phyloP scores from a whole-genome alignment of 2,888 invertebrate genomes.

The Gymnoscelis rufifasciata region DNA sequence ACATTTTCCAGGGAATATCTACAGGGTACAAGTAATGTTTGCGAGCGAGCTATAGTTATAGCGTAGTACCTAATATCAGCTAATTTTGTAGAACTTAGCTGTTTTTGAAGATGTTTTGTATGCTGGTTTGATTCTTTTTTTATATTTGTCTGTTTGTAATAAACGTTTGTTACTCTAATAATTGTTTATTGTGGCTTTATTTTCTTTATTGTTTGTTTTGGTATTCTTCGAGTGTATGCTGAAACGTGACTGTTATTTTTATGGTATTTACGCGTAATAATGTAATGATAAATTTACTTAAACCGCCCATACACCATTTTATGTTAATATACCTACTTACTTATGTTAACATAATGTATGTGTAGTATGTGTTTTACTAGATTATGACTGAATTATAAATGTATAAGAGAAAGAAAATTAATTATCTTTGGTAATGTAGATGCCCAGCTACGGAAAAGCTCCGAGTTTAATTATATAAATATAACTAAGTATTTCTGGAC shows the following conservation, averaged over 20 bases:
- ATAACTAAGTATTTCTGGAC: too few relatives aligned
- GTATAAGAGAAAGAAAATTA: too few relatives aligned
- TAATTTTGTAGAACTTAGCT: slow-evolving; percentile 66
- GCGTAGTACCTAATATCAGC: slow-evolving; percentile 56
- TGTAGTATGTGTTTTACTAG: too few relatives aligned
- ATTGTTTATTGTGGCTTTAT: not conserved
- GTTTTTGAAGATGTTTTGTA: slow-evolving; percentile 26
- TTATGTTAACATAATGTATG: too few relatives aligned
- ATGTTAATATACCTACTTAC: too few relatives aligned
- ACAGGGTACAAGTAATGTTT: slow-evolving; percentile 73
- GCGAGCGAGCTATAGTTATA: slow-evolving; percentile 51
- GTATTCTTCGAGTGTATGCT: not conserved
- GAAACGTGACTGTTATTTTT: not conserved
- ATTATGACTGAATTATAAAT: too few relatives aligned
- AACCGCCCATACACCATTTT: too few relatives aligned
- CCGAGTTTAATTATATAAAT: too few relatives aligned
- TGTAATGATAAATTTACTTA: not conserved
- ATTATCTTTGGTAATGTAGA: too few relatives aligned
- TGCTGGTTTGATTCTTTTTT: slow-evolving; percentile 10
- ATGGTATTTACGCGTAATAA: not conserved
- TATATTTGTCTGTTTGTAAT: not conserved
- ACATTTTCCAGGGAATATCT: slow-evolving; percentile 76
- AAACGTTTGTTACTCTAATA: not conserved
- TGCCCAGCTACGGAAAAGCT: too few relatives aligned
- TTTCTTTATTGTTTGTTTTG: not conserved